A percentile compares a stretch with the other conserved stretches of the same genome.
These are phyloP conservation scores for Hapalemur alaotrensis DNA, from an alignment of 2,797 vertebrate genomes.

Conservation along the genomic window DNA sequence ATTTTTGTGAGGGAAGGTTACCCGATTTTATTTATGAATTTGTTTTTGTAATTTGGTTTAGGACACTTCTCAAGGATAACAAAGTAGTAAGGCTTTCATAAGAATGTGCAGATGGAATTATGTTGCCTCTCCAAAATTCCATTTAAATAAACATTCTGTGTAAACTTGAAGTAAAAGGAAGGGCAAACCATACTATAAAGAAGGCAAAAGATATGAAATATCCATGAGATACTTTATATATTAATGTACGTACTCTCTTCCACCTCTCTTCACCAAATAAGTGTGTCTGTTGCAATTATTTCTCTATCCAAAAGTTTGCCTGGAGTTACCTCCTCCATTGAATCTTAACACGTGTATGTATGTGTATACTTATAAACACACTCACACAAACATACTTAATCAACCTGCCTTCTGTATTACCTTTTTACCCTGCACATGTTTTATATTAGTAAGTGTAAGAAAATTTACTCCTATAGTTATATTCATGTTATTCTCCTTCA, in stretches of 20 bases:
- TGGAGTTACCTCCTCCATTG: neutral
- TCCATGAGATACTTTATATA: neutral
- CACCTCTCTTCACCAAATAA: neutral
- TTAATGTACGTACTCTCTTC: neutral
- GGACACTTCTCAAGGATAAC: neutral
- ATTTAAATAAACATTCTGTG: neutral
- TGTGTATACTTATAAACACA: neutral
- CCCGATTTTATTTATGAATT: neutral
- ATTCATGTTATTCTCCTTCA: neutral
- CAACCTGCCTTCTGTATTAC: neutral
- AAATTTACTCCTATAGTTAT: neutral
- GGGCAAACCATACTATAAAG: neutral
- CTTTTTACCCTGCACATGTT: neutral
- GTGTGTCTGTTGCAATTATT: neutral
- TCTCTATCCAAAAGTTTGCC: neutral
- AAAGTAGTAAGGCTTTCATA: neutral
- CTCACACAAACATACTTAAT: neutral
- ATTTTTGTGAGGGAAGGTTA: fast-evolving
- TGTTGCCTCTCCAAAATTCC: neutral
- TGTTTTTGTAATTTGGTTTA: neutral
- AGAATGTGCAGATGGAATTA: neutral
- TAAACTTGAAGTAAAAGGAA: neutral
- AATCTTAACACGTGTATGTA: neutral
- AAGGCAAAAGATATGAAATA: neutral
- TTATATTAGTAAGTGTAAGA: neutral